Conservation (phyloP, 1,140 invertebrate species). For the Spodoptera litura region DNA sequence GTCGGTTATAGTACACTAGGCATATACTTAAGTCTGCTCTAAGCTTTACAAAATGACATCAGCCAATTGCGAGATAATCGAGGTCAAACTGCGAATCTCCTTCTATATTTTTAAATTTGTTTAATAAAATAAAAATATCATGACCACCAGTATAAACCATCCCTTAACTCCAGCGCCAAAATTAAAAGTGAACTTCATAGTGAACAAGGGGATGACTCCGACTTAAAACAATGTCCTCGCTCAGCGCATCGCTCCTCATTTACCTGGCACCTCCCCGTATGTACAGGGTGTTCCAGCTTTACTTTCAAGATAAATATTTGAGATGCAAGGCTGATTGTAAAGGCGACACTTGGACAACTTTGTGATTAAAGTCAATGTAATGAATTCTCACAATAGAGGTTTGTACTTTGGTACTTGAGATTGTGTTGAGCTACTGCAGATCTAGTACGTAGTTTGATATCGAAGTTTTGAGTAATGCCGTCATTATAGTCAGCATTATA, state of each 20-base stretch:
- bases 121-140: not conserved
- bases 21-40: too few relatives aligned
- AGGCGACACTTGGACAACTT: slow-evolving; percentile 42
- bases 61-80: too few relatives aligned
- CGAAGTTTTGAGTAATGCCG: too few relatives aligned
- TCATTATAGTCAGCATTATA: not conserved
- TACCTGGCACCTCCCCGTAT: slow-evolving; percentile 50
- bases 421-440: too few relatives aligned
- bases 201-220: slow-evolving; percentile 58
- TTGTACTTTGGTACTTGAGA: too few relatives aligned
- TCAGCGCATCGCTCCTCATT: slow-evolving; percentile 52
- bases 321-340: slow-evolving; percentile 43
- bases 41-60: too few relatives aligned
- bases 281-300: slow-evolving; percentile 39
- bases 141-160: slow-evolving; percentile 14
- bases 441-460: too few relatives aligned
- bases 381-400: slow-evolving; percentile 20
- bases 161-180: slow-evolving; percentile 47
- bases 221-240: slow-evolving; percentile 64
- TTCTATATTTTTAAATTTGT: too few relatives aligned
- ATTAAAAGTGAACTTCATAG: slow-evolving; percentile 65
- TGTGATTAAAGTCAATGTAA: slow-evolving; percentile 42
- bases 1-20: too few relatives aligned
- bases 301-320: slow-evolving; percentile 52
- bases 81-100: too few relatives aligned